Base-by-base conservation (phyloP, 2,113 vertebrate genomes). In the Paracyprichromis sp. region DNA sequence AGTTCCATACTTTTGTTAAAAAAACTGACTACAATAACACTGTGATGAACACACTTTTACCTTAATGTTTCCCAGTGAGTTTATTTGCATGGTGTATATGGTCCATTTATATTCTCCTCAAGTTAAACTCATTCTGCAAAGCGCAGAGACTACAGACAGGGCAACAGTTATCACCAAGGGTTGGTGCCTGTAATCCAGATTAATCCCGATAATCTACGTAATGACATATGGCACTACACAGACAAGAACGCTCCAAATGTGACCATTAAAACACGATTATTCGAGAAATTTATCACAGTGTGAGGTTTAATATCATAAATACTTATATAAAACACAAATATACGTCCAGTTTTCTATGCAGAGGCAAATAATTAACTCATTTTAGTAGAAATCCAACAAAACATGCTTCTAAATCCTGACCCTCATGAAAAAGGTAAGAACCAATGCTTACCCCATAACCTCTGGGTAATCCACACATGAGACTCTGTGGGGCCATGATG, bases 121-220 rank as follows among this genome's bases (percentile, higher is more conserved):
- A 31, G 1, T 78, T 50, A 50, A 50, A 50, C 43, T 78, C 24
- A 50, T 31, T 78, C 43, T 76, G 43, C 71, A 47, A 24, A 26
- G 14, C 0, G 14, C 3, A 76, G 43, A 50, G 24, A 78, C 24
- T 29, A 31, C 43, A 78, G 43, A 50, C 26, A 78, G 71, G 24
- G 43, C 40, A 31, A 19, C 71, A 29, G 71, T 50, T 78, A 78
- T 50, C 43, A 2, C 43, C 26, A 78, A 19, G 71, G 43, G 43
- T 16, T n/a, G 16, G 43, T 31, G 71, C 4, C 43, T 12, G 16
- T 78, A 78, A 78, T 78, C 43, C 71, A 78, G 71, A 78, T 78
- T 78, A 78, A 47, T 78, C 71, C 43, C 4, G 3, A n/a, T 78
- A 50, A 78, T 50, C 71, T 50, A 50, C 2, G 24, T 13, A 50